Evolutionary conservation across 2,888 invertebrate genomes (phyloP), one percentile per base, ranked within the genome.

Genomic region (Melieria crassipennis): DNA sequence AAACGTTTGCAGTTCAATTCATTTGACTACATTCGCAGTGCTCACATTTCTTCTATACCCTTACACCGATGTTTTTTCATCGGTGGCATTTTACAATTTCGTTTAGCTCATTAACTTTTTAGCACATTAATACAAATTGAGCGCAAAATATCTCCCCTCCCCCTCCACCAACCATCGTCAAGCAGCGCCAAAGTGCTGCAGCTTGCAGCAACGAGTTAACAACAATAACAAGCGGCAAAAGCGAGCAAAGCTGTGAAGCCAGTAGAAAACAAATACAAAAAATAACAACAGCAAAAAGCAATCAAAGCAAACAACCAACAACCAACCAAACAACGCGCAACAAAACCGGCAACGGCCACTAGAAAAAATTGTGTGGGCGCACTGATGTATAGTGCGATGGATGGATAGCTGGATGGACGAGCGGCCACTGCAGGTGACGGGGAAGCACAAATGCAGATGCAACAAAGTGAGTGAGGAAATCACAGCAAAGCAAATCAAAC

Each of bases 61-160:
- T 42, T n/a, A 58, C 7, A 58, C 11, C 30, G 43, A n/a, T 42
- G 4, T 43, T 43, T 9, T 10, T 43, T n/a, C 30, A 42, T 43
- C 58, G 42, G 76, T 75, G 74, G 76, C 75, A 74, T 76, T 75
- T 75, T 71, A 73, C 76, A 73, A 78, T 76, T 74, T 76, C 75
- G 76, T 74, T 76, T 73, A 76, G 76, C 78, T 78, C 76, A 78
- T 78, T 78, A 78, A 76, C 74, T 76, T 76, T 75, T 76, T 76
- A 78, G 76, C 76, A 76, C 76, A 75, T 78, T 74, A 72, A 74
- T 75, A 75, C 75, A 78, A 78, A 78, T 76, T 70, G 70, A 58
- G 61, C 65, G 58, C 65, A 65, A 70, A 65, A 67, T 67, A 45
- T 16, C 11, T 11, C 6, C 7, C 13, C 58, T 11, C 11, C 48